Evolutionary conservation across 64 coral and sea anemone species (phyloP).

Genomic region (Dendronephthya gigantea): DNA sequence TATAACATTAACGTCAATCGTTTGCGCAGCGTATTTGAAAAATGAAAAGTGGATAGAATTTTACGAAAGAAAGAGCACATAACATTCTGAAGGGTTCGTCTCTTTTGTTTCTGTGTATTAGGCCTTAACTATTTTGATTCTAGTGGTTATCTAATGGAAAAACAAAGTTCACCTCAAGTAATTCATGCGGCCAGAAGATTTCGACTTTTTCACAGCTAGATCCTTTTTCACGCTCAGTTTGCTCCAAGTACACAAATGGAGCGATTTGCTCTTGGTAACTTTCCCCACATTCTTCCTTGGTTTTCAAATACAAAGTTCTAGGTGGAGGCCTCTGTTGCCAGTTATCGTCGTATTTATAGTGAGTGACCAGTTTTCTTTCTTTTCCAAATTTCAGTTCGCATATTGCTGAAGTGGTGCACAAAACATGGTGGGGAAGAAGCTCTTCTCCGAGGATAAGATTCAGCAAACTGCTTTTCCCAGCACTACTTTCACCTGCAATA

Average conservation of each 20-base stretch:
- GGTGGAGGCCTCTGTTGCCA: too few relatives aligned
- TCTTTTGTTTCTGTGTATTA: too few relatives aligned
- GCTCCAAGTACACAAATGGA: not conserved
- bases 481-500: constrained; percentile 12
- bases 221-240: not conserved
- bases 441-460: constrained; percentile 38
- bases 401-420: constrained; percentile 19
- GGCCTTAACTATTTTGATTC: too few relatives aligned
- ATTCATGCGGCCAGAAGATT: not conserved
- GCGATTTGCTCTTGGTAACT: not conserved
- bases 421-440: constrained; percentile 9
- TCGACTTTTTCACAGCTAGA: constrained; percentile 27
- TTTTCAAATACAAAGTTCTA: too few relatives aligned
- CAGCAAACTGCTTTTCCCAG: constrained; percentile 33
- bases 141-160: too few relatives aligned
- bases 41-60: too few relatives aligned
- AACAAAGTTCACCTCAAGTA: constrained; percentile 31
- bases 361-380: not conserved
- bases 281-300: not conserved
- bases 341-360: not conserved
- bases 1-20: too few relatives aligned
- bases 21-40: too few relatives aligned
- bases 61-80: too few relatives aligned
- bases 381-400: not conserved
- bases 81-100: too few relatives aligned